These are phyloP conservation scores for Ferrisia virgata DNA, from an alignment of 2,888 invertebrate species.

Conservation along the genomic window DNA sequence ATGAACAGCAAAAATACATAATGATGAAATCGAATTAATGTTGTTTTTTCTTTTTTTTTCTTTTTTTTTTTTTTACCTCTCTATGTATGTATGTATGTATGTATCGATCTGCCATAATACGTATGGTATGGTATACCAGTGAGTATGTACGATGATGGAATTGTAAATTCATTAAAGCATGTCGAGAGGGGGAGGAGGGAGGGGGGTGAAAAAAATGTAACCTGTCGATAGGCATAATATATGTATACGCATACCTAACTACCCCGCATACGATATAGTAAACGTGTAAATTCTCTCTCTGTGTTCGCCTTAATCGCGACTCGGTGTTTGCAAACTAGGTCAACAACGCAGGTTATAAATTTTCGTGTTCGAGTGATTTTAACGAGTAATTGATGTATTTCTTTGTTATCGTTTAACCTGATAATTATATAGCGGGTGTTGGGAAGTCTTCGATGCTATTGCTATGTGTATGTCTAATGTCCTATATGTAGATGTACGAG, in stretches of 20 bases:
- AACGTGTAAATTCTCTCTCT: neutral
- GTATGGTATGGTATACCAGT: neutral
- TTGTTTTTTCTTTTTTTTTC: neutral
- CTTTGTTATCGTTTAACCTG: slow-evolving; percentile 6
- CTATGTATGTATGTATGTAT: too few relatives aligned
- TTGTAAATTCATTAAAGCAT: neutral
- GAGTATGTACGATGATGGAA: neutral
- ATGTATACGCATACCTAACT: neutral
- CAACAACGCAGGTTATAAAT: slow-evolving; percentile 1
- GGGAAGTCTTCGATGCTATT: slow-evolving; percentile 16
- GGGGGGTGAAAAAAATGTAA: neutral
- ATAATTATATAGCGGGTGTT: neutral
- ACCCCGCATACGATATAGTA: neutral
- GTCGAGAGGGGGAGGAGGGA: too few relatives aligned
- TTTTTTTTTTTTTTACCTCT: too few relatives aligned
- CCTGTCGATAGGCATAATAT: neutral
- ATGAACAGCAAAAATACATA: slow-evolving; percentile 22
- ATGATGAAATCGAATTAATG: slow-evolving; percentile 31
- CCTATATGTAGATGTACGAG: too few relatives aligned
- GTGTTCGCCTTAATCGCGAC: neutral
- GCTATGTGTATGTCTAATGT: too few relatives aligned
- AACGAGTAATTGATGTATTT: slow-evolving; percentile 14
- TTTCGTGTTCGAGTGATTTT: slow-evolving; percentile 14
- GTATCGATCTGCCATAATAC: neutral
- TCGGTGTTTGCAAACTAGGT: neutral